These are phyloP conservation scores for Notothenia rossii DNA, from an alignment of 2,113 vertebrate species.

Conservation along the genomic window DNA sequence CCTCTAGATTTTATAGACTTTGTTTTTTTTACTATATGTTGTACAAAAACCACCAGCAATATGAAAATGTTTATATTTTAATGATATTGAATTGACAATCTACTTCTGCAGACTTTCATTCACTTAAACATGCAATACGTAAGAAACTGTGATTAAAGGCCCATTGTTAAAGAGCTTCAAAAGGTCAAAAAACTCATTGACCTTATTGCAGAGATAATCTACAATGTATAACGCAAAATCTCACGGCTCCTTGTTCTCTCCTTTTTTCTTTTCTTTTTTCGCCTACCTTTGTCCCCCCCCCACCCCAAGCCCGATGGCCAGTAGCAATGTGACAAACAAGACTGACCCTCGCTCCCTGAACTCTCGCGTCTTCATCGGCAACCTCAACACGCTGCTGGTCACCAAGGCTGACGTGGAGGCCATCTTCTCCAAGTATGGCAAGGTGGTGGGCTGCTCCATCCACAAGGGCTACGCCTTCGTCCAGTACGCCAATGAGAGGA, in stretches of 20 bases:
- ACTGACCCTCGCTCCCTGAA: constrained; percentile 92
- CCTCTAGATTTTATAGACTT: too few species aligned
- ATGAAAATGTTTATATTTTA: too few species aligned
- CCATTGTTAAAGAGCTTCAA: background rate
- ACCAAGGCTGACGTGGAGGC: constrained; percentile 94
- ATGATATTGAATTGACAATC: too few species aligned
- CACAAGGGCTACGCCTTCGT: constrained; percentile 95
- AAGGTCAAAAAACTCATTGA: background rate
- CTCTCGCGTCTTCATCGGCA: constrained; percentile 93
- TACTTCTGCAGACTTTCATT: too few species aligned
- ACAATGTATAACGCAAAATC: background rate
- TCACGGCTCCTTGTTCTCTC: background rate
- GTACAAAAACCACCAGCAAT: too few species aligned
- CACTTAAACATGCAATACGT: too few species aligned
- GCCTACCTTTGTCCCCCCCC: background rate
- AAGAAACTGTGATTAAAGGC: background rate
- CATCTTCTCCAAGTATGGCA: constrained; percentile 93
- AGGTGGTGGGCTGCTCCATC: constrained; percentile 92
- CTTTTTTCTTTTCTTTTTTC: too few species aligned
- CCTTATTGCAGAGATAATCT: background rate
- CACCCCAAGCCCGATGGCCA: constrained; percentile 85
- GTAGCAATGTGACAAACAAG: constrained; percentile 95
- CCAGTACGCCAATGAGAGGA: constrained; percentile 90
- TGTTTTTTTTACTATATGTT: too few species aligned
- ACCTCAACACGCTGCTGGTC: constrained; percentile 93